Evolutionary conservation across 2,113 vertebrate genomes (phyloP), one percentile per base, ranked within the genome.

Genomic region (Heterotis niloticus): DNA sequence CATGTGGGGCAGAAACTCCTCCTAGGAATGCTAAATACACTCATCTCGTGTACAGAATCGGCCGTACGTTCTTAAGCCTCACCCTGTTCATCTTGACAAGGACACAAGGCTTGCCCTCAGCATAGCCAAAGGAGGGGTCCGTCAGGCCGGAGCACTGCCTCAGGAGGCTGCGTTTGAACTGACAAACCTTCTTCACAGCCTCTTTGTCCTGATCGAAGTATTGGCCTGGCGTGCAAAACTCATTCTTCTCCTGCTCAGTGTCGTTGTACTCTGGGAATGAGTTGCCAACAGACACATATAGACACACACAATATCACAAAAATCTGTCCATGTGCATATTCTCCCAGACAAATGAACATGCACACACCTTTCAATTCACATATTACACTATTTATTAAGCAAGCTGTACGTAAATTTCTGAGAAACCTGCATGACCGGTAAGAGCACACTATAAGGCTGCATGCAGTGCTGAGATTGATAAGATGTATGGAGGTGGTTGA

Each of bases 51-150:
- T n/a, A n/a, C n/a, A n/a, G n/a, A n/a, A n/a, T 20, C 3, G 16
- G 69, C 0, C 17, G 29, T 16, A 23, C 7, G 34, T 44, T 44
- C 34, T 44, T 7, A 44, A 18, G 14, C 92, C 94, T 89, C 90
- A 98, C 96, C 88, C 96, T 94, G 87, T 98, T 98, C 95, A 98
- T 93, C 90, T 98, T 97, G 85, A 98, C 86, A 78, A 97, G 89
- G 88, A 98, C 82, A 28, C 96, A 98, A 9, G 96, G 96, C 56
- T 88, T 88, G 80, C 95, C 95, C 57, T 86, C 91, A 12, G 90
- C 85, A 77, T 94, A 98, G 70, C 96, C 96, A 69, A 95, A 98
- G 69, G 69, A 85, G 68, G 82, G 0, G 75, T 98, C 95, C 0
- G 85, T 81, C 69, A 92, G 79, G 69, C 96, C 96, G 57, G 94